Conservation (phyloP, 2,113 vertebrate species). For the Chascanopsetta lugubris region DNA sequence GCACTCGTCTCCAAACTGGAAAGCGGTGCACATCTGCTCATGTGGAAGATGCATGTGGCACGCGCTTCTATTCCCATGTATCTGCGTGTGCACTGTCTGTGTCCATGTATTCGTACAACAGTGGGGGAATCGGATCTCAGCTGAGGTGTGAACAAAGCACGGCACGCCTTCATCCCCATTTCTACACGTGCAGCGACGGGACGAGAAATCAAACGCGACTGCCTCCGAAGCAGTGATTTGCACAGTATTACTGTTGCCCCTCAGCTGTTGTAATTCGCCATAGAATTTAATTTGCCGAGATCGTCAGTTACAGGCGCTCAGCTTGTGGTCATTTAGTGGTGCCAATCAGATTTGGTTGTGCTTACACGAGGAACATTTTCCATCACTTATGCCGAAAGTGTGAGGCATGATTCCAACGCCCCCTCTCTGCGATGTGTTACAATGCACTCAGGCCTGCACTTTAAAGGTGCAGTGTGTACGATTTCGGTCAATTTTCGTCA, state of each 20-base stretch:
- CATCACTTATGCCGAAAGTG: slow-evolving; percentile 16
- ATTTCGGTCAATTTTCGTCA: too few relatives aligned
- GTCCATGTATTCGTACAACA: slow-evolving; percentile 8
- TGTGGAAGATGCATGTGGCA: slow-evolving; percentile 39
- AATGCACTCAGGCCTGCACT: background rate
- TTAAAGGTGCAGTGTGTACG: background rate
- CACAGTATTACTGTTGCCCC: slow-evolving; percentile 56
- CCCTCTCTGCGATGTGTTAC: background rate
- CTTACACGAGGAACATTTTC: slow-evolving; percentile 28
- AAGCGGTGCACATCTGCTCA: slow-evolving; percentile 15
- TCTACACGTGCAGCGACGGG: slow-evolving; percentile 35
- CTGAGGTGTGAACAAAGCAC: slow-evolving; percentile 23
- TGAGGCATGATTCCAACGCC: background rate
- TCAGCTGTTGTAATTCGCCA: slow-evolving; percentile 70
- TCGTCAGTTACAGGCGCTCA: slow-evolving; percentile 50
- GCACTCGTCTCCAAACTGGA: slow-evolving; percentile 17
- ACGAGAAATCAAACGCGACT: slow-evolving; percentile 68
- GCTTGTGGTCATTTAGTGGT: slow-evolving; percentile 52
- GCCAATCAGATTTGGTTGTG: slow-evolving; percentile 49
- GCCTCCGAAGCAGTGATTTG: slow-evolving; percentile 71
- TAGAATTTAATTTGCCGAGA: slow-evolving; percentile 65
- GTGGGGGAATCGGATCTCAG: background rate
- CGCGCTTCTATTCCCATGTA: slow-evolving; percentile 7
- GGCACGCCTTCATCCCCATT: slow-evolving; percentile 20
- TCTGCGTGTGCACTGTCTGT: slow-evolving; percentile 3